Conservation (phyloP, 2,113 vertebrate genomes). For the Neodontobutis hainanensis region DNA sequence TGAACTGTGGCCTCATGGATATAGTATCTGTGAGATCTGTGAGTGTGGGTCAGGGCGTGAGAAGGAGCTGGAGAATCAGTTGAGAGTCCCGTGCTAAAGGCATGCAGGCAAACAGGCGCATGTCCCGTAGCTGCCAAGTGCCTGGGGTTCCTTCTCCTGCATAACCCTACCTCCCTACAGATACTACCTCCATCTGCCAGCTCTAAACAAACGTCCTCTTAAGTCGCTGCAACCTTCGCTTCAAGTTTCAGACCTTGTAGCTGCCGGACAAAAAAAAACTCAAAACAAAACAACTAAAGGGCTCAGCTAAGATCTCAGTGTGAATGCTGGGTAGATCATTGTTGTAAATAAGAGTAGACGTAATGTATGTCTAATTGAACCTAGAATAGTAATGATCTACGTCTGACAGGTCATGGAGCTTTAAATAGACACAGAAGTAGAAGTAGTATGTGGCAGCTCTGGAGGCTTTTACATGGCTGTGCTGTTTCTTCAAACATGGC, state of each 20-base stretch:
- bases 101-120: slow-evolving; percentile 68
- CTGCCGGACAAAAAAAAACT: slow-evolving; percentile 22
- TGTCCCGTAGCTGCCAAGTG: slow-evolving; percentile 75
- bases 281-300: background rate
- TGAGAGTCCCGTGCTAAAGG: slow-evolving; percentile 80
- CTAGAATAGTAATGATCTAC: slow-evolving; percentile 41
- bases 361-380: slow-evolving; percentile 16
- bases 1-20: slow-evolving; percentile 13
- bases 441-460: slow-evolving; percentile 41
- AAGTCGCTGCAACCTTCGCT: slow-evolving; percentile 17
- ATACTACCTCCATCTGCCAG: slow-evolving; percentile 54
- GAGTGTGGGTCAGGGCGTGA: slow-evolving; percentile 22
- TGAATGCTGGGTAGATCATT: too few species aligned
- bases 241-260: slow-evolving; percentile 10
- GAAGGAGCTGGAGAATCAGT: slow-evolving; percentile 65
- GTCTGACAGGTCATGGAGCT: slow-evolving; percentile 66
- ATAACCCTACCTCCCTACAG: slow-evolving; percentile 45
- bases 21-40: slow-evolving; percentile 9
- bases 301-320: slow-evolving; percentile 13
- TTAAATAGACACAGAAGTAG: slow-evolving; percentile 56
- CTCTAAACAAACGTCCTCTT: slow-evolving; percentile 32
- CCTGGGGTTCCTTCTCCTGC: slow-evolving; percentile 68
- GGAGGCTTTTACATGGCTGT: slow-evolving; percentile 8
- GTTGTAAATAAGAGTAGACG: background rate
- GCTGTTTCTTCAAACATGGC: slow-evolving; percentile 40